Percentiles rank a stretch among this genome's conserved stretches.
Conservation (phyloP, 2,113 vertebrate species). For the Cololabis saira region DNA sequence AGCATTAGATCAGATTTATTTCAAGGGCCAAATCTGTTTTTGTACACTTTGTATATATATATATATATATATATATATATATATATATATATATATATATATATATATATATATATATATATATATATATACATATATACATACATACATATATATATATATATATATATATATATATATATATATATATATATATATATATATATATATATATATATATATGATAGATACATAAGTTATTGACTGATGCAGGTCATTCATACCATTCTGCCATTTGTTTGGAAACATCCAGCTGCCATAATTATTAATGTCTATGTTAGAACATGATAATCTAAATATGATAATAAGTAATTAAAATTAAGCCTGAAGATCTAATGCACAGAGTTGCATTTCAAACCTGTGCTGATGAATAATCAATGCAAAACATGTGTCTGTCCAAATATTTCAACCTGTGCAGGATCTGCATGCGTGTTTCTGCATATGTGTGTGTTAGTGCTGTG, state of each 20-base stretch:
- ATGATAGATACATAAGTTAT: too few relatives aligned
- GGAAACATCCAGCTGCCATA: background rate
- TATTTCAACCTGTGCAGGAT: slow-evolving; percentile 34
- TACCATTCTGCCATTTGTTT: background rate
- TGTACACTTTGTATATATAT: background rate
- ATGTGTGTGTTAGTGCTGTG: slow-evolving; percentile 50
- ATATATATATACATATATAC: too few relatives aligned
- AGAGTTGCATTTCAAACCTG: slow-evolving; percentile 19
- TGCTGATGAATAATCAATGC: slow-evolving; percentile 8
- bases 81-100: too few relatives aligned
- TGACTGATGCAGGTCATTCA: background rate
- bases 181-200: background rate
- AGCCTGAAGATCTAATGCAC: background rate
- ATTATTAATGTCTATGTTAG: background rate
- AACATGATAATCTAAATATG: background rate
- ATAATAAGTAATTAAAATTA: background rate
- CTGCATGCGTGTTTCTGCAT: slow-evolving; percentile 16
- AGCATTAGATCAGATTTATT: too few relatives aligned
- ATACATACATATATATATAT: background rate
- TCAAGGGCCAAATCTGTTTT: background rate
- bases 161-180: background rate
- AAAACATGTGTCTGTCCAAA: slow-evolving; percentile 34
- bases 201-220: background rate
- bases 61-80: too few relatives aligned
- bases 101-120: background rate